Conservation (phyloP, 2,797 vertebrate genomes). For the Aeoliscus strigatus region DNA sequence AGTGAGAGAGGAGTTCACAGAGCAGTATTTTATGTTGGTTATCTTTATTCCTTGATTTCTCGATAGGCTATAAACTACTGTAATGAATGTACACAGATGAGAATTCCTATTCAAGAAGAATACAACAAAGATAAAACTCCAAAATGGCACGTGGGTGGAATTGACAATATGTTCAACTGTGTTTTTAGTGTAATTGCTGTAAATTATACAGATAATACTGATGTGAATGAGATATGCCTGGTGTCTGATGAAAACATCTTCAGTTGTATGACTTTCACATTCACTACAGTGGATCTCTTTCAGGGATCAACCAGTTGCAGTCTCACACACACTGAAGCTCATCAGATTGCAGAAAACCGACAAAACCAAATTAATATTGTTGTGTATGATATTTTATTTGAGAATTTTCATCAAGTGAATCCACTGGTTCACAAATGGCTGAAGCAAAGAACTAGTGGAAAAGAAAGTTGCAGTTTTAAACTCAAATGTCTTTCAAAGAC, state of each 20-base stretch:
- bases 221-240: background rate
- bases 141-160: conserved; percentile 41
- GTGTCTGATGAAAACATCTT: background rate
- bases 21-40: conserved; percentile 49
- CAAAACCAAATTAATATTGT: no score
- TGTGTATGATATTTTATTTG: no score
- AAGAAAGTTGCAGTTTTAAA: no score
- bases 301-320: no score
- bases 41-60: conserved; percentile 42
- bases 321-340: no score
- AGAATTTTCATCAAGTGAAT: no score
- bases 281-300: no score
- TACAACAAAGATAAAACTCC: conserved; percentile 43
- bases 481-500: no score
- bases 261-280: background rate
- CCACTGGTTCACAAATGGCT: no score
- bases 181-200: conserved; percentile 14
- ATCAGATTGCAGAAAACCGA: no score
- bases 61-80: conserved; percentile 39
- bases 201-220: conserved; percentile 12
- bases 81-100: conserved; percentile 45
- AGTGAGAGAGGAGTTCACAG: conserved; percentile 43
- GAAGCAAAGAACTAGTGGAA: no score
- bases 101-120: conserved; percentile 36
- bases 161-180: conserved; percentile 11